These are phyloP conservation scores for Cavia porcellus DNA, from an alignment of 2,113 vertebrate genomes.

Conservation along the genomic window DNA sequence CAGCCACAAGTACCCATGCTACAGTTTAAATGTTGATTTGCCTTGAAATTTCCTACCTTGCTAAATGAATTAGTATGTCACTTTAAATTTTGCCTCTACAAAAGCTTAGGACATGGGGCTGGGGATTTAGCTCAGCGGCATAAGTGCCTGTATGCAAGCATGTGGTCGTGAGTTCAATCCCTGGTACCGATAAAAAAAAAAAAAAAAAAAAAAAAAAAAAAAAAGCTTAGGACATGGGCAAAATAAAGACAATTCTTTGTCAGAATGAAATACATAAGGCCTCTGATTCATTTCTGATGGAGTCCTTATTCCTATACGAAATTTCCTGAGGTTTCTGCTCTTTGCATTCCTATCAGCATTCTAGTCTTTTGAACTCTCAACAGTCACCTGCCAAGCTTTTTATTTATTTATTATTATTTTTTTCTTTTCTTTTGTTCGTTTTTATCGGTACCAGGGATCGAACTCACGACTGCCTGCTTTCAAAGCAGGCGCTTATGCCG, in stretches of 20 bases:
- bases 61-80: background rate
- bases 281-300: background rate
- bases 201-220: too few relatives aligned
- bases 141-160: too few relatives aligned
- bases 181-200: too few relatives aligned
- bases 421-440: too few relatives aligned
- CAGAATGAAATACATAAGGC: background rate
- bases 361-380: background rate
- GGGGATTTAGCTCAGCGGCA: too few relatives aligned
- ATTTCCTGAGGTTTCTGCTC: background rate
- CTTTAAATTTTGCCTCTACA: background rate
- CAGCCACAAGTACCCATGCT: background rate
- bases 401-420: background rate
- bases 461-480: too few relatives aligned
- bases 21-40: background rate
- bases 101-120: background rate
- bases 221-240: background rate
- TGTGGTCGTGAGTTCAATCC: too few relatives aligned
- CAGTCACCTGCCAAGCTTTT: background rate
- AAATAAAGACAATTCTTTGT: background rate
- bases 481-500: too few relatives aligned
- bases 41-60: background rate
- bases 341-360: background rate
- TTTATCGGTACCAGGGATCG: too few relatives aligned
- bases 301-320: background rate